Evolutionary conservation across 2,888 invertebrate species (phyloP).

Genomic region (Callinectes sapidus): DNA sequence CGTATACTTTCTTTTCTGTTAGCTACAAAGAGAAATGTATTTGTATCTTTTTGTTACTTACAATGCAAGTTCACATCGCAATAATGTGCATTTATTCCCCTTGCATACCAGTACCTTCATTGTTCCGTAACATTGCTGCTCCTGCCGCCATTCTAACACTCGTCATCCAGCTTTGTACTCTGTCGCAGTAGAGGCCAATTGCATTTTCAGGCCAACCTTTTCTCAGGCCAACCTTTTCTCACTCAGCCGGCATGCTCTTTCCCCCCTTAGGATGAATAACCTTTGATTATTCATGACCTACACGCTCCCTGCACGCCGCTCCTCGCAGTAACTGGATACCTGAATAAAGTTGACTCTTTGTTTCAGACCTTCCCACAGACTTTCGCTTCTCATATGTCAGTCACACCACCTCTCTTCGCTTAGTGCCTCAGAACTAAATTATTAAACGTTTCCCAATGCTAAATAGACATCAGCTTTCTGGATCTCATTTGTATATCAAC

Average conservation of each 20-base stretch:
- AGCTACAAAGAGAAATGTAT: too few relatives aligned
- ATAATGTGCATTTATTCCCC: not conserved
- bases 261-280: not conserved
- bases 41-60: too few relatives aligned
- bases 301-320: constrained; percentile 8
- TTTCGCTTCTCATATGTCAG: not conserved
- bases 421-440: not conserved
- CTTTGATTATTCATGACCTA: not conserved
- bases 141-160: not conserved
- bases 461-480: not conserved
- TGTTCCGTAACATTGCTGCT: not conserved
- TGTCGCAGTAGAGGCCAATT: not conserved
- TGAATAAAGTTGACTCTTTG: not conserved
- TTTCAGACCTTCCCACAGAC: not conserved
- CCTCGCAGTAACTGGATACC: not conserved
- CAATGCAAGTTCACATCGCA: too few relatives aligned
- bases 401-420: not conserved
- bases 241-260: not conserved
- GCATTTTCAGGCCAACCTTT: not conserved
- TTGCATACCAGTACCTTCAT: not conserved
- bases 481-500: not conserved
- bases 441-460: not conserved
- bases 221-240: not conserved
- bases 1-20: not conserved
- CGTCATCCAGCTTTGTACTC: not conserved